Conservation (phyloP, 2,113 vertebrate species). For the Axis porcinus region DNA sequence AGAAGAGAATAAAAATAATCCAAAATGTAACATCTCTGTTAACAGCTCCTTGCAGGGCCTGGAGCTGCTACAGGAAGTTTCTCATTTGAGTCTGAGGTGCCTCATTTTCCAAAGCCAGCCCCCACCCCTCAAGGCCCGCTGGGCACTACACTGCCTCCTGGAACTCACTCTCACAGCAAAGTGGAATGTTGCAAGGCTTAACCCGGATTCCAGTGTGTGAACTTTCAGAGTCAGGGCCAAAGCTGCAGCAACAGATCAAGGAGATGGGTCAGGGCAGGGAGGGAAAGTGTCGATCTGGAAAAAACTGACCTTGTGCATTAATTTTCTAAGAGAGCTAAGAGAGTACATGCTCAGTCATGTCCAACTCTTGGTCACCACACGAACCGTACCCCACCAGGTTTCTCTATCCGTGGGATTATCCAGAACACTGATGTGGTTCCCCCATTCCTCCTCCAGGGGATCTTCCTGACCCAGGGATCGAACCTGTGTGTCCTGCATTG, state of each 20-base stretch:
- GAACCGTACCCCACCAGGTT: background rate
- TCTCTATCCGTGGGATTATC: background rate
- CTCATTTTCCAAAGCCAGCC: background rate
- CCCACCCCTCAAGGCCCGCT: background rate
- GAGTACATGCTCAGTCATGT: background rate
- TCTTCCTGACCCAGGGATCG: background rate
- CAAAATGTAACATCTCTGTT: background rate
- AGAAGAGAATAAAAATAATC: conserved; percentile 15
- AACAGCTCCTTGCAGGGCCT: background rate
- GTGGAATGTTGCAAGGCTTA: background rate
- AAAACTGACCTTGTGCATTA: background rate
- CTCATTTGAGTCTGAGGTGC: background rate
- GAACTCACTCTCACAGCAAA: background rate
- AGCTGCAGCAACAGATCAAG: background rate
- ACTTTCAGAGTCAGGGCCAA: background rate
- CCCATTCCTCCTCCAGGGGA: background rate
- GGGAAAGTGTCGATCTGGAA: background rate
- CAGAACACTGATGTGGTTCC: background rate
- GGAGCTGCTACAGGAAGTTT: background rate
- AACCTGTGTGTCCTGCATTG: background rate
- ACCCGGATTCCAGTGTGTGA: background rate
- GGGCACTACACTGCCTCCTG: background rate
- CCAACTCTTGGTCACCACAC: background rate
- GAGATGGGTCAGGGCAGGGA: background rate
- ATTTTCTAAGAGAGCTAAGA: background rate